Evolutionary conservation across 2,888 invertebrate genomes (phyloP).

Genomic region (Drosophila colorata): DNA sequence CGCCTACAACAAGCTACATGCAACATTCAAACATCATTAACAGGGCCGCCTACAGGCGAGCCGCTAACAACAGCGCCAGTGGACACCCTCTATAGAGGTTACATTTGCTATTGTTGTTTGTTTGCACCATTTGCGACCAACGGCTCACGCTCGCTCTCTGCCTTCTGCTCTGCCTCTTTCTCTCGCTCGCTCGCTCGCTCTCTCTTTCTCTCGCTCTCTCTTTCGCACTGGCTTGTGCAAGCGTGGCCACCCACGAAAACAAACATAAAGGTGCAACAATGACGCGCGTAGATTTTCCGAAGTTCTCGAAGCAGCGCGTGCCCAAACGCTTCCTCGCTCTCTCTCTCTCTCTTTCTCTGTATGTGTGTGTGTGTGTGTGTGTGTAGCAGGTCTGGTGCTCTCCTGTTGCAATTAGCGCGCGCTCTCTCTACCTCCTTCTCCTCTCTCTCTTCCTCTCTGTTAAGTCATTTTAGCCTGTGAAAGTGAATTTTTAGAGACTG

Average conservation of each 20-base stretch:
- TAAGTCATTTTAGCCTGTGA: slow-evolving; percentile 63
- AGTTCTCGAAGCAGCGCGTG: slow-evolving; percentile 42
- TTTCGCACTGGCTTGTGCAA: slow-evolving; percentile 19
- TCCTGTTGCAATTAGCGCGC: slow-evolving; percentile 46
- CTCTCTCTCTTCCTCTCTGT: slow-evolving; percentile 36
- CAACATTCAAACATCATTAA: slow-evolving; percentile 26
- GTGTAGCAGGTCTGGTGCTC: slow-evolving; percentile 13
- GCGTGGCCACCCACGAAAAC: slow-evolving; percentile 77
- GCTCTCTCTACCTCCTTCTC: not conserved
- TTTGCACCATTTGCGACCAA: slow-evolving; percentile 66
- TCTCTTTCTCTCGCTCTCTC: not conserved
- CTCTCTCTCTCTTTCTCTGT: slow-evolving; percentile 20
- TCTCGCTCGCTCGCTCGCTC: slow-evolving; percentile 13
- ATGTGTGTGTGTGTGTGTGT: slow-evolving; percentile 4
- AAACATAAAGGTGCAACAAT: slow-evolving; percentile 82
- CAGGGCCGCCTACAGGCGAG: slow-evolving; percentile 16
- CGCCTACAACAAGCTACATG: slow-evolving; percentile 10
- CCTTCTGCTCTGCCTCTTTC: not conserved
- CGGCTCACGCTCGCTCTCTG: not conserved
- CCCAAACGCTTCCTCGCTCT: slow-evolving; percentile 17
- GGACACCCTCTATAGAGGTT: slow-evolving; percentile 77
- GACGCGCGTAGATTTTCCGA: slow-evolving; percentile 72
- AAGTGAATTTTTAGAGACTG: slow-evolving; percentile 78
- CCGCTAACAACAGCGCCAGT: slow-evolving; percentile 10
- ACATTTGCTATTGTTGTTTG: slow-evolving; percentile 77